These are phyloP conservation scores for Ranitomeya imitator DNA, from an alignment of 2,113 vertebrate species.

Conservation along the genomic window DNA sequence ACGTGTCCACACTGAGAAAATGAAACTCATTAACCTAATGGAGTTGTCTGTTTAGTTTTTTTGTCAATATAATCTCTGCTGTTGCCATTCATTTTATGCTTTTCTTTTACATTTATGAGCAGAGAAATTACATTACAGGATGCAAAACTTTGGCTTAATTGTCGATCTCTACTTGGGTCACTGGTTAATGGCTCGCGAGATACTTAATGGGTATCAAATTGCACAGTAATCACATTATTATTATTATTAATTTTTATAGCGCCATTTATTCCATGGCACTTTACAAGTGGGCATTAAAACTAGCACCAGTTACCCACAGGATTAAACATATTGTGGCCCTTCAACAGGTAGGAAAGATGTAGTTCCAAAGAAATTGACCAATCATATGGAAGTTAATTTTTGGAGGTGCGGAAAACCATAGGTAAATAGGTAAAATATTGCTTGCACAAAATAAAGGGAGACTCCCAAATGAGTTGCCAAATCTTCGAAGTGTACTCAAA, in stretches of 20 bases:
- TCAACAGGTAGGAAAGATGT: neutral
- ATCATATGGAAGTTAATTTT: too few relatives aligned
- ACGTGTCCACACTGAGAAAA: constrained; percentile 41
- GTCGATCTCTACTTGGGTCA: neutral
- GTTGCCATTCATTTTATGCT: neutral
- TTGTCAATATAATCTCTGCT: neutral
- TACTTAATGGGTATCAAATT: neutral
- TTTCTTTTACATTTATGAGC: constrained; percentile 9
- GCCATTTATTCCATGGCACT: too few relatives aligned
- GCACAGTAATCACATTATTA: neutral
- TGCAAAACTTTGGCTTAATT: neutral
- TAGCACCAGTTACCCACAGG: neutral
- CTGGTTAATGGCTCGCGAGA: neutral
- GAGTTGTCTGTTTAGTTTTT: neutral
- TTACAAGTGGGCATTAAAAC: neutral
- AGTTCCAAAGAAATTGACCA: neutral
- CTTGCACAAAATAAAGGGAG: too few relatives aligned
- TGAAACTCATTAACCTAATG: constrained; percentile 23
- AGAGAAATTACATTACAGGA: constrained; percentile 5
- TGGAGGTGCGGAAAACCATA: too few relatives aligned
- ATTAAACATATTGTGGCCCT: neutral
- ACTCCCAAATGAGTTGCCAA: too few relatives aligned
- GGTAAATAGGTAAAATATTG: too few relatives aligned
- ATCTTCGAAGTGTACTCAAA: too few relatives aligned
- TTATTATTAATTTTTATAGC: too few relatives aligned